Percentiles rank a stretch among this genome's conserved stretches.
These are phyloP conservation scores for Ianthella basta DNA, from an alignment of 37 sponge, comb jelly and placozoan species.

Conservation along the genomic window DNA sequence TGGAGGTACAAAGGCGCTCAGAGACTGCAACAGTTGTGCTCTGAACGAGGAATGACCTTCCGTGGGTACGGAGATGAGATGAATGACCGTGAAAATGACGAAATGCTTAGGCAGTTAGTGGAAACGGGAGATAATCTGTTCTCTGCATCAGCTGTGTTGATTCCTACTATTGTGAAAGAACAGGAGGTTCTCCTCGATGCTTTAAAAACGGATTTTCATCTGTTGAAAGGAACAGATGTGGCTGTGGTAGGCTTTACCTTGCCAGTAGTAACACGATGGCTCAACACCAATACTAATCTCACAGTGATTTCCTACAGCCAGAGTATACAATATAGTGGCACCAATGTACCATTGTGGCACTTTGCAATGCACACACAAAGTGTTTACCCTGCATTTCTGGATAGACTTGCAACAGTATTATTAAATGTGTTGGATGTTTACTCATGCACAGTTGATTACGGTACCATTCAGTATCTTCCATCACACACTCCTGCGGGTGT, in stretches of 20 bases:
- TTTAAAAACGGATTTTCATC: no score
- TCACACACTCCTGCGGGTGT: neutral
- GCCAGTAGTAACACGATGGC: neutral
- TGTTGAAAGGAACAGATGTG: neutral
- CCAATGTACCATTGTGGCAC: neutral
- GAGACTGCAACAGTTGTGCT: neutral
- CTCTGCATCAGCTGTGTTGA: no score
- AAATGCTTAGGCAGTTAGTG: no score
- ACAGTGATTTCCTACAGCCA: neutral
- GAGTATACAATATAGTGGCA: neutral
- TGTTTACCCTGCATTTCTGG: neutral
- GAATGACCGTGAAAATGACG: no score
- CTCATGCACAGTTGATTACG: neutral
- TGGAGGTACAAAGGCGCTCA: neutral
- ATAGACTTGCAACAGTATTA: neutral
- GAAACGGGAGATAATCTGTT: no score
- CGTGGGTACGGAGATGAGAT: neutral
- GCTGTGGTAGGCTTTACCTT: neutral
- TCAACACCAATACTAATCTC: neutral
- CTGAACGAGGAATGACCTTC: neutral
- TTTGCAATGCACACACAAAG: neutral
- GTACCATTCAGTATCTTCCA: no score
- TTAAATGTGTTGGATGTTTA: neutral
- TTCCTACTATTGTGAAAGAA: no score
- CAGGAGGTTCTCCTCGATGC: no score